phyloP scores from a whole-genome alignment of 2,113 vertebrate species.

The Cyanoliseus patagonus region DNA sequence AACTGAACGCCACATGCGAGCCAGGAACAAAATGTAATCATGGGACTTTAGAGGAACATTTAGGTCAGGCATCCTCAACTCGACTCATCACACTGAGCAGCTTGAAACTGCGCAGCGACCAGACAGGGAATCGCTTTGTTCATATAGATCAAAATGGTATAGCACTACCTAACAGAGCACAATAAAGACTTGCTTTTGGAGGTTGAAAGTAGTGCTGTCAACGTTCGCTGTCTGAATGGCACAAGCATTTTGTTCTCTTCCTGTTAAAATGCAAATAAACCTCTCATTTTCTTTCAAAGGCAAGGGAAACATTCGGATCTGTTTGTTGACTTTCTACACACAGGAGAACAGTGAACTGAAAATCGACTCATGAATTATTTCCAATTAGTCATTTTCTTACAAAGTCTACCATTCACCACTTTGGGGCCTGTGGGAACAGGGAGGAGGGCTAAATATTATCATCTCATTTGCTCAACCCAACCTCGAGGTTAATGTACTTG shows the following conservation, averaged over 20 bases:
- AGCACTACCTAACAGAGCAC: background rate
- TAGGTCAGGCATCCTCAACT: slow-evolving; percentile 58
- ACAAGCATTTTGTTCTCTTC: slow-evolving; percentile 41
- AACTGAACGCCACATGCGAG: slow-evolving; percentile 43
- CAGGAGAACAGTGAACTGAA: slow-evolving; percentile 27
- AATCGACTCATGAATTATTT: slow-evolving; percentile 36
- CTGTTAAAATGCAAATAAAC: slow-evolving; percentile 19
- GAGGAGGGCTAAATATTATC: background rate
- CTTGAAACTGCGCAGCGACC: slow-evolving; percentile 2
- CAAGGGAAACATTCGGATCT: background rate
- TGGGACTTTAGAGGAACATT: slow-evolving; percentile 60
- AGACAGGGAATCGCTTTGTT: slow-evolving; percentile 26
- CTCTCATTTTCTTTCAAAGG: slow-evolving; percentile 17
- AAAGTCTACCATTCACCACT: slow-evolving; percentile 16
- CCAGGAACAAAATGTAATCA: slow-evolving; percentile 64
- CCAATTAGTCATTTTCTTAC: slow-evolving; percentile 58
- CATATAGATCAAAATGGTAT: background rate
- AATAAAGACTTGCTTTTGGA: background rate
- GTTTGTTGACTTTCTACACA: slow-evolving; percentile 46
- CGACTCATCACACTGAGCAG: slow-evolving; percentile 29
- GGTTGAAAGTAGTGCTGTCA: background rate
- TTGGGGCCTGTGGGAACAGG: background rate
- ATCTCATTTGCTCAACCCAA: background rate
- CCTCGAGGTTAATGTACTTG: background rate
- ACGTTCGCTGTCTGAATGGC: background rate